Base-by-base conservation (phyloP, 2,888 invertebrate genomes). In the Standfussiana lucernea region DNA sequence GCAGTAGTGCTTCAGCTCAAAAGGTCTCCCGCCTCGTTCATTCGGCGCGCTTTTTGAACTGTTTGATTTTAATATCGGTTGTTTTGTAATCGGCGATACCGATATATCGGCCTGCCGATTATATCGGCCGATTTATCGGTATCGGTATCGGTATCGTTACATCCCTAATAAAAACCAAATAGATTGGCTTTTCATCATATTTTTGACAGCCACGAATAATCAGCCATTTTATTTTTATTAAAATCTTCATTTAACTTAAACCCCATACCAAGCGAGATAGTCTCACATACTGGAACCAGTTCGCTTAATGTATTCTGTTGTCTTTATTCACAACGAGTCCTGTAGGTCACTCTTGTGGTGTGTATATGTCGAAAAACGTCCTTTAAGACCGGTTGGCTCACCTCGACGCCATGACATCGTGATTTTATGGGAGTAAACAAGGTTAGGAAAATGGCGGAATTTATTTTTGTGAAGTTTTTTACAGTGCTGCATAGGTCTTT, bases 271-370 rank as follows among this genome's bases (percentile, higher is more conserved):
- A 56, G 0, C 74, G 4, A 2, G 42, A 28, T 7, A 37, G 28
- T 32, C 64, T 59, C 62, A 42, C 80, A 76, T 75, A 62, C 76
- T 74, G 68, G 83, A 89, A 90, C 90, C 86, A 84, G 91, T 91
- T 88, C 69, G 35, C 45, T 74, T 86, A 89, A 91, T 86, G 75
- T 87, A 91, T 88, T 86, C 87, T 64, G 72, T 80, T 75, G 86
- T 72, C 69, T 87, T 74, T 80, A 80, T 82, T 75, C 79, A 75
- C 67, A 90, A 91, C 90, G 78, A 86, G 90, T 91, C 89, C 89
- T 92, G 90, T 91, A 92, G 93, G 92, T 93, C 93, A 93, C 79
- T 84, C 86, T 83, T 50, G 75, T 69, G 64, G 40, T 68, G 75
- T 45, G 75, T 45, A 81, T 85, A 87, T 89, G 89, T 90, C 89